Evolutionary conservation across 1,140 invertebrate genomes (phyloP).

Genomic region (Dryas iulia): DNA sequence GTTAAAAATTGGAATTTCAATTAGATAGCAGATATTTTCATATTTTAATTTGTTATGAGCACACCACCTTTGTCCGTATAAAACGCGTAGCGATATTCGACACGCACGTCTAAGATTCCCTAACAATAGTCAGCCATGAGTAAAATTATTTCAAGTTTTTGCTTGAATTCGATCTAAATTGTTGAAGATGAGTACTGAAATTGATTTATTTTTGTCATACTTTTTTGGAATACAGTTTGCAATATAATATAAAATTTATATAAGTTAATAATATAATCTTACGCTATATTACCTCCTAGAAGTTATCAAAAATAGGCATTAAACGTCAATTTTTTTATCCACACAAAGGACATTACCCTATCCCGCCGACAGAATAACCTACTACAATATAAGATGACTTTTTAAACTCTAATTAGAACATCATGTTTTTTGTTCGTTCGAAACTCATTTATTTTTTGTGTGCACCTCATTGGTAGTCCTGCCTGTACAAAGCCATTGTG

Average conservation of each 20-base stretch:
- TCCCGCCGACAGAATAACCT: background rate
- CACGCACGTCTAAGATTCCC: slow-evolving; percentile 1
- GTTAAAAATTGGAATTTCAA: background rate
- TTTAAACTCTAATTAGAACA: slow-evolving; percentile 60
- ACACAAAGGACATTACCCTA: slow-evolving; percentile 23
- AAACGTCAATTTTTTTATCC: background rate
- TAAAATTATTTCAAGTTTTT: slow-evolving; percentile 16
- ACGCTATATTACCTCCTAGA: no score
- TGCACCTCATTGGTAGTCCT: slow-evolving; percentile 32
- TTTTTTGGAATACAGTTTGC: background rate
- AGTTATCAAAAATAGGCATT: no score
- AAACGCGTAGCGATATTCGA: background rate
- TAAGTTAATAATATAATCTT: no score
- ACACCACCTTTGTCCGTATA: background rate
- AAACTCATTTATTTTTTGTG: slow-evolving; percentile 73
- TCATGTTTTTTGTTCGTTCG: slow-evolving; percentile 53
- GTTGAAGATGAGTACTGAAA: background rate
- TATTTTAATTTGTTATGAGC: slow-evolving; percentile 2
- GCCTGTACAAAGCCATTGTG: slow-evolving; percentile 32
- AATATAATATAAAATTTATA: background rate
- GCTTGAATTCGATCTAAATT: background rate
- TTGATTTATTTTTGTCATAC: background rate
- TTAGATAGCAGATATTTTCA: background rate
- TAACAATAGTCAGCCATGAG: background rate
- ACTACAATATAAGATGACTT: slow-evolving; percentile 4